Conservation (phyloP, 2,888 invertebrate genomes). For the Dryadula phaetusa region DNA sequence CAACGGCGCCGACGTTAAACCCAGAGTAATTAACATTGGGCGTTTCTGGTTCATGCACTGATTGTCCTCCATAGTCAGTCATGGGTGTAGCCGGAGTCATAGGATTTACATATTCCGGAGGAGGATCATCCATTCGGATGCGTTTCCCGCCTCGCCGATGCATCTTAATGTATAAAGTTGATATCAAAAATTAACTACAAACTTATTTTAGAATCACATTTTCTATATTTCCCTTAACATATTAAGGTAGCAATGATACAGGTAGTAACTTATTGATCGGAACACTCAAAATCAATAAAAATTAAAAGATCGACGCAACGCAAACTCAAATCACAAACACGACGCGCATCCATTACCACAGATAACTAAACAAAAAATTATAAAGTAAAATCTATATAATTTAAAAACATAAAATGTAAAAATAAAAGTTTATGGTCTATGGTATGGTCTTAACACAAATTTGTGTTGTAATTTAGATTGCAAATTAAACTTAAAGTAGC, state of each 20-base stretch:
- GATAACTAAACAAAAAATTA: neutral
- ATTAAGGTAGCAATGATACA: neutral
- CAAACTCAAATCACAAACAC: slow-evolving; percentile 2
- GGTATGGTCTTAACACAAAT: too few species aligned
- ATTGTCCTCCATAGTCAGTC: slow-evolving; percentile 82
- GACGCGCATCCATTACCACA: slow-evolving; percentile 5
- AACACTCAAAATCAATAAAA: slow-evolving; percentile 11
- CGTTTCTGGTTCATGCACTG: slow-evolving; percentile 79
- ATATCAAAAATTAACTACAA: slow-evolving; percentile 25
- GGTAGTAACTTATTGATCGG: slow-evolving; percentile 4
- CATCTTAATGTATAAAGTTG: slow-evolving; percentile 78
- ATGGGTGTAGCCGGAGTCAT: slow-evolving; percentile 81
- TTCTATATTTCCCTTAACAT: neutral
- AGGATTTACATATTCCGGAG: slow-evolving; percentile 93
- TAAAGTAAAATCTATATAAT: too few species aligned
- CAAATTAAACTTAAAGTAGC: too few species aligned
- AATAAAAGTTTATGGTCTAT: too few species aligned
- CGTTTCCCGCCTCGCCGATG: slow-evolving; percentile 94
- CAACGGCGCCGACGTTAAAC: slow-evolving; percentile 66
- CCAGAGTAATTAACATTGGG: slow-evolving; percentile 75
- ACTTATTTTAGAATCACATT: slow-evolving; percentile 13
- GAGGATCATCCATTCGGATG: slow-evolving; percentile 96
- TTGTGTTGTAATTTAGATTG: too few species aligned
- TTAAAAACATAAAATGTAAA: too few species aligned
- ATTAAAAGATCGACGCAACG: neutral